Evolutionary conservation across 2,113 vertebrate genomes (phyloP), one percentile per base, ranked within the genome.

Genomic region (Irena cyanogastra): DNA sequence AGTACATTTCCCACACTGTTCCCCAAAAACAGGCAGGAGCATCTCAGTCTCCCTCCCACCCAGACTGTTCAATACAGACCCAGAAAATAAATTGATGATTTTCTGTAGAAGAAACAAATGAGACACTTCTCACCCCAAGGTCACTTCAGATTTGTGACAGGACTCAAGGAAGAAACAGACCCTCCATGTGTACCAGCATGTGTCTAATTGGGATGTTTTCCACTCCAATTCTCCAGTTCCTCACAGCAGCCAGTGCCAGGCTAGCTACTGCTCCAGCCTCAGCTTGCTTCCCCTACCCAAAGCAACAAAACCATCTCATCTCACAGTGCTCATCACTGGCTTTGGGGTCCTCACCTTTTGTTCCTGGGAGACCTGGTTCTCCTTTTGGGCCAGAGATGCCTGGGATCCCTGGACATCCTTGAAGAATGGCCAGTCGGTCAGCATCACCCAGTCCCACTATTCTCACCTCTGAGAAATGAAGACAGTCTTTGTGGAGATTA

Each of bases 321-420:
- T 42, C 37, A 61, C 12, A n/a, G 21, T 19, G 27, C 21, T 54
- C 30, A 47, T 59, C 7, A 3, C 30, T 31, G 54, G 20, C 16
- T 72, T 61, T 81, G 37, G 50, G 16, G 11, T 8, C 12, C 69
- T 88, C 53, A 96, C 87, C 92, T 90, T 85, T 88, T 61, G 7
- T 31, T 94, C 95, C 94, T 60, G 83, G 70, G 37, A 90, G 56
- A 57, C 93, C 96, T 74, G 57, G 74, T 72, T 94, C 79, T 89
- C 94, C 96, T 72, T 84, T 95, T 37, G 61, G 57, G 12, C 94
- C 96, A 39, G 72, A 63, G 39, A 75, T 20, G 37, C 91, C 96
- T 61, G 93, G 79, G 44, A 56, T 89, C 17, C 94, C 96, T 59
- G 94, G 89, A 66, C 96, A 95, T 54, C 94, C 94, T 69, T 83